These are phyloP conservation scores for Poecilia wingei DNA, from an alignment of 2,797 vertebrate species.

Conservation along the genomic window DNA sequence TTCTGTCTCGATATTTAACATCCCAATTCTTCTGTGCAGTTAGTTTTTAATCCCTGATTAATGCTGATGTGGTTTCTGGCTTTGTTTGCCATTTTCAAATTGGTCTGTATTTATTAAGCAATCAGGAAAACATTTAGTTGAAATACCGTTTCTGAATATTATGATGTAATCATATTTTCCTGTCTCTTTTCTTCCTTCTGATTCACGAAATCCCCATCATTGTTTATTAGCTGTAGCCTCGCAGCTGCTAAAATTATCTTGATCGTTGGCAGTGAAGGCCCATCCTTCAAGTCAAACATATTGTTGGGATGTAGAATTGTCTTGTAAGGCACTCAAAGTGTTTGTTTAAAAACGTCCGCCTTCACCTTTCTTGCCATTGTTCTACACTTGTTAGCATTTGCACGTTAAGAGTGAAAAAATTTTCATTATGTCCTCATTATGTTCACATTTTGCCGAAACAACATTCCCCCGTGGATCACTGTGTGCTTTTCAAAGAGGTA, in stretches of 20 bases:
- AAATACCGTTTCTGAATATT: background rate
- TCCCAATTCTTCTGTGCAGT: constrained; percentile 26
- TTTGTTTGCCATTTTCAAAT: background rate
- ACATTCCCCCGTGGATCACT: background rate
- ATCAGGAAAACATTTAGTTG: background rate
- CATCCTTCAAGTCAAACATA: background rate
- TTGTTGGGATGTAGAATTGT: background rate
- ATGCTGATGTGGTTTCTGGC: constrained; percentile 25
- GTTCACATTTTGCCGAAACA: background rate
- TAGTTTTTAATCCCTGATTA: constrained; percentile 39
- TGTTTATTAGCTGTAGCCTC: background rate
- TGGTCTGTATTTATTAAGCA: background rate
- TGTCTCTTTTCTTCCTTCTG: background rate
- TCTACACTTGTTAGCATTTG: background rate
- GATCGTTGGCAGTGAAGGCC: background rate
- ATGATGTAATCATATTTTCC: background rate
- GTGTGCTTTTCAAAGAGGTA: background rate
- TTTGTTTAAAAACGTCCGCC: background rate
- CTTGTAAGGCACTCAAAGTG: background rate
- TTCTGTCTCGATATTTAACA: constrained; percentile 56
- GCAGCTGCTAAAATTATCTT: background rate
- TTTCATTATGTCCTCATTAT: background rate
- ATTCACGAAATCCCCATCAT: background rate
- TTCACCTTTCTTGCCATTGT: background rate
- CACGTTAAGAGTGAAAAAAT: background rate